These are phyloP conservation scores for Eumerus sabulonum DNA, from an alignment of 2,888 invertebrate genomes.

Conservation along the genomic window DNA sequence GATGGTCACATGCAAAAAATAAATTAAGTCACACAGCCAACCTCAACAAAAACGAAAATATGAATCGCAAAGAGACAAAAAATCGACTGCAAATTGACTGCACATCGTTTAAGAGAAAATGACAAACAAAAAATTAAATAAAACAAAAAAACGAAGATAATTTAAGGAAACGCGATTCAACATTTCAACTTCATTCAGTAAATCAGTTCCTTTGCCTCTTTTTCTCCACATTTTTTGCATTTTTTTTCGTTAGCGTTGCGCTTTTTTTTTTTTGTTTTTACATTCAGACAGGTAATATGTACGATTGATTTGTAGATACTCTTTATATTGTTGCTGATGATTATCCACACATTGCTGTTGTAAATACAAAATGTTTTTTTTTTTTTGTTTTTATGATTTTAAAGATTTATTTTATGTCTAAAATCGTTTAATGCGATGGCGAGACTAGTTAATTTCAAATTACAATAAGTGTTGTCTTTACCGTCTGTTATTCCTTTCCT, in stretches of 20 bases:
- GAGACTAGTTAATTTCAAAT: slow-evolving; percentile 4
- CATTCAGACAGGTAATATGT: background rate
- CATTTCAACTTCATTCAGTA: slow-evolving; percentile 74
- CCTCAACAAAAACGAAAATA: slow-evolving; percentile 34
- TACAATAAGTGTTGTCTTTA: background rate
- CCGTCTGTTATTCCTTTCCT: background rate
- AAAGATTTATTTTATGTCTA: background rate
- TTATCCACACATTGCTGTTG: slow-evolving; percentile 14
- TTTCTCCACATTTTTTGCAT: background rate
- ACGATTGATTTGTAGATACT: no score
- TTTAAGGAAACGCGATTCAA: slow-evolving; percentile 68
- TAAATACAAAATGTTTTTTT: slow-evolving; percentile 2
- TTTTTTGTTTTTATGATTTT: slow-evolving; percentile 13
- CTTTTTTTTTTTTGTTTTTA: slow-evolving; percentile 1
- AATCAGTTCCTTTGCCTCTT: slow-evolving; percentile 64
- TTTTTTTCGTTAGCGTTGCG: background rate
- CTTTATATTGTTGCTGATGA: no score
- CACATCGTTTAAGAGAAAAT: slow-evolving; percentile 39
- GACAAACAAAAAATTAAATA: slow-evolving; percentile 5
- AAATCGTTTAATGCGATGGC: slow-evolving; percentile 16
- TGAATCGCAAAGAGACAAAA: slow-evolving; percentile 1
- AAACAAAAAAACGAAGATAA: slow-evolving; percentile 29
- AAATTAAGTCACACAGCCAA: slow-evolving; percentile 59
- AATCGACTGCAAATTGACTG: slow-evolving; percentile 28
- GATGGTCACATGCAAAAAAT: slow-evolving; percentile 66